Conservation (phyloP, 1,140 invertebrate species). For the Megathymus violae region DNA sequence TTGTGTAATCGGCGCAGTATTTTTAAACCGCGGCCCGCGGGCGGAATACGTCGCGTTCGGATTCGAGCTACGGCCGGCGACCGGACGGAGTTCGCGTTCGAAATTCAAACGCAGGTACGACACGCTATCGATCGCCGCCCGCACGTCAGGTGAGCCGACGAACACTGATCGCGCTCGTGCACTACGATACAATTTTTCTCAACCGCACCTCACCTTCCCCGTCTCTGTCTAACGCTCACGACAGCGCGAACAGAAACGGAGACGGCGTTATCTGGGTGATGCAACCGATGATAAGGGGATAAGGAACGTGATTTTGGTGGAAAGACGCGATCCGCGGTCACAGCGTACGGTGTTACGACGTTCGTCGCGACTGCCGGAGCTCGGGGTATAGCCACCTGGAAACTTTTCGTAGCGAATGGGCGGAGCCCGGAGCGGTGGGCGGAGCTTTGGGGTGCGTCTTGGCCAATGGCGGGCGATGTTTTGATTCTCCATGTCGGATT, state of each 20-base stretch:
- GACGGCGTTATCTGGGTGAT: conserved; percentile 55
- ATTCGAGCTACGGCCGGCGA: conserved; percentile 47
- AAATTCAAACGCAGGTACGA: conserved; percentile 44
- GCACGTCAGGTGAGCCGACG: conserved; percentile 65
- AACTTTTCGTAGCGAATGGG: conserved; percentile 52
- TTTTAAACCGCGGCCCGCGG: conserved; percentile 29
- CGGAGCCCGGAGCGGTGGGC: conserved; percentile 42
- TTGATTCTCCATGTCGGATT: conserved; percentile 60
- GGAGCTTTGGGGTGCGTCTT: conserved; percentile 40
- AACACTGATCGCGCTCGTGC: conserved; percentile 61
- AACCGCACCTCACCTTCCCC: conserved; percentile 54
- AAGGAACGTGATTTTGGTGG: conserved; percentile 59
- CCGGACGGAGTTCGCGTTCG: conserved; percentile 49
- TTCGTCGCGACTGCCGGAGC: conserved; percentile 46
- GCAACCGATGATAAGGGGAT: conserved; percentile 59
- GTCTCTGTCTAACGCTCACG: conserved; percentile 54
- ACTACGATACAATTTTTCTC: conserved; percentile 56
- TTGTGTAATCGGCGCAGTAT: too few relatives aligned
- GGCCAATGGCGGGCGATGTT: conserved; percentile 53
- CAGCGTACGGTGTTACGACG: conserved; percentile 41
- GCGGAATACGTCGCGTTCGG: conserved; percentile 51
- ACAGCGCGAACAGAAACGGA: conserved; percentile 37
- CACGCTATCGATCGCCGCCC: conserved; percentile 58
- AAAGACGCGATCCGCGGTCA: conserved; percentile 46
- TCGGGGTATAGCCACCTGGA: conserved; percentile 50